Evolutionary conservation across 1,140 invertebrate genomes (phyloP), one percentile per base, ranked within the genome.

Genomic region (Himalopsyche phryganea): DNA sequence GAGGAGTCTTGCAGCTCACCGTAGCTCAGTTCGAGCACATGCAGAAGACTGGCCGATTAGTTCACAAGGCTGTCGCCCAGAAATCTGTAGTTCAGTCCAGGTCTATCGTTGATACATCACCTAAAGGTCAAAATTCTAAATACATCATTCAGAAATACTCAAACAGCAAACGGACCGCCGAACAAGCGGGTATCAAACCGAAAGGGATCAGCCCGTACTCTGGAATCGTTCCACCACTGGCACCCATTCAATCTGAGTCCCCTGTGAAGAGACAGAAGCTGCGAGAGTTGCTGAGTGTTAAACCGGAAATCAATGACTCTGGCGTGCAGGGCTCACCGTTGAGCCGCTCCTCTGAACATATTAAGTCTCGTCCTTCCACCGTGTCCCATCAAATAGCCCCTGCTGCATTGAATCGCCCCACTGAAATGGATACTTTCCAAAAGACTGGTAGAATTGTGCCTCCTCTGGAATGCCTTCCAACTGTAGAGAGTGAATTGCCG

Each of bases 11-110:
- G 69, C 74, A 75, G 51, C 58, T 78, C 13, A 78, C 75, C 3
- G 66, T 73, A 6, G 70, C 74, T 2, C 73, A 78, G 59, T 78
- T 77, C 54, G 74, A 78, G 59, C 74, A 78, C 60, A 64, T 78
- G 49, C 70, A 77, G 58, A 69, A 73, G 38, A 76, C 75, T 2
- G 76, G 76, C 5, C 50, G 44, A 38, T 44, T 53, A 6, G 44
- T 53, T 6, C 20, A 36, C 6, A 23, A 36, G 11, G 23, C 19
- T 6, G 40, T 44, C 17, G 40, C 50, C 0, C 32, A 38, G 1
- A 28, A 44, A 4, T 33, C 40, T 11, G 40, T 33, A 45, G 44
- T 53, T 7, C 23, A 17, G 4, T 33, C 49, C 11, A 41, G 35
- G 19, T n/a, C 45, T n/a, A 52, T 17, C 17, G 59, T 56, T 38